These are phyloP conservation scores for Drosophila ohnishii DNA, from an alignment of 1,140 invertebrate genomes.

Conservation along the genomic window DNA sequence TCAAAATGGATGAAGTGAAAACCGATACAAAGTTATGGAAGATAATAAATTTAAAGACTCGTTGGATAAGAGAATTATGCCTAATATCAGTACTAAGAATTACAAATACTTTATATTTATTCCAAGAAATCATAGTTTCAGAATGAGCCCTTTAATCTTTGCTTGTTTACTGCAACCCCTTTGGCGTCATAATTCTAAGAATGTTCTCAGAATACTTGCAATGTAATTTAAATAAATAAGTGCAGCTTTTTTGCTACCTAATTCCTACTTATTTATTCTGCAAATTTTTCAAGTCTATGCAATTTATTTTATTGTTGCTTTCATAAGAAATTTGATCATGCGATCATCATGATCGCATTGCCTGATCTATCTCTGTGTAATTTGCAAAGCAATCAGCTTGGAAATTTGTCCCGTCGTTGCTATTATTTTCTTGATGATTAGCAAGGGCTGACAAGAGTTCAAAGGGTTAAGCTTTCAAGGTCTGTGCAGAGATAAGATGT, in stretches of 20 bases:
- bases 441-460: conserved; percentile 5
- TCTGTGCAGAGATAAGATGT: conserved; percentile 1
- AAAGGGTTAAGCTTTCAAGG: conserved; percentile 5
- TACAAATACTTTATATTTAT: neutral
- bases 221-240: conserved; percentile 6
- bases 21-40: conserved; percentile 11
- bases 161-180: neutral
- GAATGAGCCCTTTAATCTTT: neutral
- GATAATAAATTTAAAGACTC: neutral
- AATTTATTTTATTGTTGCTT: conserved; percentile 4
- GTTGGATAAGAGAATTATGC: neutral
- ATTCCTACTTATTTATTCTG: conserved; percentile 1
- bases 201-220: neutral
- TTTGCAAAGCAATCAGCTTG: conserved; percentile 10
- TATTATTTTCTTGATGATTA: conserved; percentile 1
- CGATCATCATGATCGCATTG: conserved; percentile 7
- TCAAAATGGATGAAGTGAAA: conserved; percentile 23
- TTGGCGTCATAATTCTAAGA: neutral
- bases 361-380: conserved; percentile 27
- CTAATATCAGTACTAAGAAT: neutral
- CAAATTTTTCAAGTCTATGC: neutral
- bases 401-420: conserved; percentile 8
- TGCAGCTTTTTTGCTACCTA: neutral
- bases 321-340: conserved; percentile 20
- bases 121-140: neutral